Conservation (phyloP, 2,113 vertebrate species). For the Elgaria multicarinata region DNA sequence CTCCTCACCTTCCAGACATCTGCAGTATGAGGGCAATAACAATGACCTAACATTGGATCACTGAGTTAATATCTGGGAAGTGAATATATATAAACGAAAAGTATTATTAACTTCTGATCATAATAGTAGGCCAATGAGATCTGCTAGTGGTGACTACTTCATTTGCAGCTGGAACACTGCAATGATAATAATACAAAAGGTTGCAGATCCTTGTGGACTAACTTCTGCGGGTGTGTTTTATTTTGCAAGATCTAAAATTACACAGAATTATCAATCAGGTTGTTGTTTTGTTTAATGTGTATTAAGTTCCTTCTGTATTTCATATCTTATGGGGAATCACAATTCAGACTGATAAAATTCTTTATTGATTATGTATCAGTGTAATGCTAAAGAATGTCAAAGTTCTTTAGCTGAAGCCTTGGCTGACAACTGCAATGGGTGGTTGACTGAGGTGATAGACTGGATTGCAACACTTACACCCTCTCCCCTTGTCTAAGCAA, state of each 20-base stretch:
- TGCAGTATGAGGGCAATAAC: neutral
- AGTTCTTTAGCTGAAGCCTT: neutral
- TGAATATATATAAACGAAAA: neutral
- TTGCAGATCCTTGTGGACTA: neutral
- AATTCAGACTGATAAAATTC: neutral
- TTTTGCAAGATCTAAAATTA: neutral
- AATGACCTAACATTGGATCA: neutral
- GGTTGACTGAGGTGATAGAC: neutral
- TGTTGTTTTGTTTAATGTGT: neutral
- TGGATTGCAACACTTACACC: neutral
- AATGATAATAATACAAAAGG: neutral
- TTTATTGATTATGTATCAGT: neutral
- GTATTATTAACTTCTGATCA: neutral
- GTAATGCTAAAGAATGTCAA: too few species aligned
- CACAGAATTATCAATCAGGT: neutral
- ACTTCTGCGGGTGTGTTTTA: too few species aligned
- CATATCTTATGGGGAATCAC: neutral
- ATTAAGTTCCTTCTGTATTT: neutral
- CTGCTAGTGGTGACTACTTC: neutral
- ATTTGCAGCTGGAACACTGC: neutral
- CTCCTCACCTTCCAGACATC: too few species aligned
- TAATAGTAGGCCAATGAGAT: neutral
- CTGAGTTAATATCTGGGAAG: neutral
- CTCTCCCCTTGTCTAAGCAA: too few species aligned
- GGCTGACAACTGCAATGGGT: neutral